Conservation (phyloP, 30 jellyfish, hydroid and myxozoan genomes). For the Catostylus mosaicus region DNA sequence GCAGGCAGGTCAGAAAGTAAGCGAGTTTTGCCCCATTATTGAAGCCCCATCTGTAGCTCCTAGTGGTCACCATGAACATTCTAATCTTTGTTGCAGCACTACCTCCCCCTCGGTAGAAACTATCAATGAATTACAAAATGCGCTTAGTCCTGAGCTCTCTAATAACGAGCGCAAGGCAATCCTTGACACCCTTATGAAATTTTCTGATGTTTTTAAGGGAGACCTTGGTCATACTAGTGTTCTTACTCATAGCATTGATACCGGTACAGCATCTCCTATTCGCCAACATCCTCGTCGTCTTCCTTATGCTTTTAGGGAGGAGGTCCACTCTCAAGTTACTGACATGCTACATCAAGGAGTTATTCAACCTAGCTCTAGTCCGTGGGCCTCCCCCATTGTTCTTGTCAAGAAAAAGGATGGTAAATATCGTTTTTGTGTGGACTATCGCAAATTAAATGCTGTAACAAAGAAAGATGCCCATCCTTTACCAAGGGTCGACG, state of each 20-base stretch:
- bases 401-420: slow-evolving; percentile 34
- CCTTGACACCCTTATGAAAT: slow-evolving; percentile 1
- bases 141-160: slow-evolving; percentile 25
- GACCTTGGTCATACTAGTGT: slow-evolving; percentile 25
- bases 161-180: background rate
- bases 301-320: slow-evolving; percentile 29
- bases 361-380: slow-evolving; percentile 40
- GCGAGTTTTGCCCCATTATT: slow-evolving; percentile 32
- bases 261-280: slow-evolving; percentile 34
- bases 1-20: slow-evolving; percentile 23
- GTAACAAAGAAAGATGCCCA: slow-evolving; percentile 54
- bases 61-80: background rate
- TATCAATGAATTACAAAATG: background rate
- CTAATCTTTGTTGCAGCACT: slow-evolving; percentile 12
- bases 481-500: slow-evolving; percentile 62
- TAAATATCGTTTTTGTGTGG: slow-evolving; percentile 40
- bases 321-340: slow-evolving; percentile 21
- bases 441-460: slow-evolving; percentile 35
- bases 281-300: slow-evolving; percentile 36
- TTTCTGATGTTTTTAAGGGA: slow-evolving; percentile 11
- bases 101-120: background rate
- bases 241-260: slow-evolving; percentile 21
- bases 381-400: slow-evolving; percentile 5
- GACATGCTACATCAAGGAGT: slow-evolving; percentile 44
- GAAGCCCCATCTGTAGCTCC: slow-evolving; percentile 5